Base-by-base conservation (phyloP, 1,140 invertebrate species). In the Trinorchestia longiramus region DNA sequence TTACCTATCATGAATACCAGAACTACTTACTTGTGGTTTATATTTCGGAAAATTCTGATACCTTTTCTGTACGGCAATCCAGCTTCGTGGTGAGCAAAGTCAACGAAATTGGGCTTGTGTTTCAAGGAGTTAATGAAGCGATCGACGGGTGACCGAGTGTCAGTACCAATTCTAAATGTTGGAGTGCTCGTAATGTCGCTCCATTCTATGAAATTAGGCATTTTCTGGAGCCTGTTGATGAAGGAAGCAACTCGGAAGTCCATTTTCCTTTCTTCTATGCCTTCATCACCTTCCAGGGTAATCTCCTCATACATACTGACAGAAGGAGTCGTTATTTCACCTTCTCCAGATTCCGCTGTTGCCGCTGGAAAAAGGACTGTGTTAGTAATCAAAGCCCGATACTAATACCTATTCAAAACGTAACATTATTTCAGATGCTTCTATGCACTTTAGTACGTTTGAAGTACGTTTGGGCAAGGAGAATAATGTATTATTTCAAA, bases 281-380 rank as follows among this genome's bases (percentile, higher is more conserved):
- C 44, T 0, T 19, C 23, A 42, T 4, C 42, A 1, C 23, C 90
- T 42, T 1, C 43, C 3, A 94, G 92, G 43, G 44, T 43, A 28
- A 94, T 94, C 47, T 94, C 92, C 40, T 94, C 92, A 44, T 94
- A 94, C 92, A 94, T 94, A 44, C 92, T 94, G 3, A 43, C 43
- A 19, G 40, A 3, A 19, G 43, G 92, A 19, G 92, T 94, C 41
- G 92, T 94, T 0, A 28, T 3, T 3, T 42, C 41, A 41, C 62
- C 62, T 28, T 77, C 62, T 1, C 28, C 62, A 77, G 62, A 3
- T 3, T 11, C 36, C 15, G 62, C 62, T 1, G 62, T 77, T 3
- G 11, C 28, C 3, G 62, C 88, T 90, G 41, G 23, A 90, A 90
- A 90, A 36, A 15, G 17, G 28, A 42, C 3, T 3, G 4, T 42